Percentiles rank a stretch among this genome's conserved stretches.
phyloP scores from a whole-genome alignment of 64 coral and sea anemone genomes.

The Pocillopora damicornis region DNA sequence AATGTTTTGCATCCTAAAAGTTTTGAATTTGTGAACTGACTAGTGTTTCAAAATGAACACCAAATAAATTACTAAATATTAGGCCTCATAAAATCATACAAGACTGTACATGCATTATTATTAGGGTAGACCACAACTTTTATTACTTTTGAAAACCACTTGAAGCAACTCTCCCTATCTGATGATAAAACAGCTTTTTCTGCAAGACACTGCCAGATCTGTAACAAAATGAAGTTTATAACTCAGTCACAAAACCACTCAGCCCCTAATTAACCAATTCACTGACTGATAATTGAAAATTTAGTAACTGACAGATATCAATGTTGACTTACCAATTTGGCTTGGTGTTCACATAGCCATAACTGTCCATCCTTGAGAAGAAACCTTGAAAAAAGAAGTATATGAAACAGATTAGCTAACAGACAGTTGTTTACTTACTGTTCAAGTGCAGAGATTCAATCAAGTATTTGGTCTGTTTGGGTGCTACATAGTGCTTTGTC shows the following conservation, averaged over 20 bases:
- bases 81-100: background rate
- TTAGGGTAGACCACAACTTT: too few relatives aligned
- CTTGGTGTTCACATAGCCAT: slow-evolving; percentile 92
- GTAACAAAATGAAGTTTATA: background rate
- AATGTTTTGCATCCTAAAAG: too few relatives aligned
- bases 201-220: slow-evolving; percentile 98
- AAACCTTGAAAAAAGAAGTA: slow-evolving; percentile 52
- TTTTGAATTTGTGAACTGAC: too few relatives aligned
- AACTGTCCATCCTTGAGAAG: slow-evolving; percentile 97
- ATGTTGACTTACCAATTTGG: slow-evolving; percentile 72
- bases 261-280: background rate
- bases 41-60: too few relatives aligned
- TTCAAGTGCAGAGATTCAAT: too few relatives aligned
- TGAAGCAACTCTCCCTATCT: slow-evolving; percentile 97
- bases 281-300: background rate
- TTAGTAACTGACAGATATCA: background rate
- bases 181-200: slow-evolving; percentile 86
- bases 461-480: background rate
- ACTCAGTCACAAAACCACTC: too few relatives aligned
- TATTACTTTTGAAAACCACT: slow-evolving; percentile 99
- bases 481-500: too few relatives aligned
- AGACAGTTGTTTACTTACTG: too few relatives aligned
- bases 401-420: too few relatives aligned
- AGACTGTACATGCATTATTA: background rate
- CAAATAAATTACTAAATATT: background rate